phyloP scores from a whole-genome alignment of 2,113 vertebrate genomes.

The Echinops telfairi region DNA sequence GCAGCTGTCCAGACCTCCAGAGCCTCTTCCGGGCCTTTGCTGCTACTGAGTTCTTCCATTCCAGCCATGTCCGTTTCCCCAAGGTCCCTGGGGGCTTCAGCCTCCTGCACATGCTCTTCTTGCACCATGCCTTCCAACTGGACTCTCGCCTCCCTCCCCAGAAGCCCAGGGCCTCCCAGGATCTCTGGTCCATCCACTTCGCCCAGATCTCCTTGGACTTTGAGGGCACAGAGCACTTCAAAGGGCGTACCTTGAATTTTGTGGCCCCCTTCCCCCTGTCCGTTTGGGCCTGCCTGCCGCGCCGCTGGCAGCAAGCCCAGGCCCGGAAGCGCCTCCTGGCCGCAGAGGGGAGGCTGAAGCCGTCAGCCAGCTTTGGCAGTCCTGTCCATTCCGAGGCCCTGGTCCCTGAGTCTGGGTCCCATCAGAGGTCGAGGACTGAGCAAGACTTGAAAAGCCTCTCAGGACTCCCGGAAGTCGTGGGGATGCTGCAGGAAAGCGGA shows the following conservation, averaged over 20 bases:
- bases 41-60: slow-evolving; percentile 90
- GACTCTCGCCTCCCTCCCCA: slow-evolving; percentile 74
- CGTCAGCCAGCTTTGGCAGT: slow-evolving; percentile 87
- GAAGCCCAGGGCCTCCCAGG: slow-evolving; percentile 88
- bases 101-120: slow-evolving; percentile 92
- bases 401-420: slow-evolving; percentile 70
- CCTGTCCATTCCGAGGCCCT: slow-evolving; percentile 75
- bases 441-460: slow-evolving; percentile 87
- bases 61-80: slow-evolving; percentile 88
- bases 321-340: slow-evolving; percentile 75
- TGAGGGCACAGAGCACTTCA: slow-evolving; percentile 93
- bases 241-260: slow-evolving; percentile 91
- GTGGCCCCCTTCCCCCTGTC: slow-evolving; percentile 94
- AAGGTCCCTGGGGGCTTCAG: slow-evolving; percentile 89
- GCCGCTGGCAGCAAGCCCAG: slow-evolving; percentile 85
- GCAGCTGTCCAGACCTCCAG: slow-evolving; percentile 87
- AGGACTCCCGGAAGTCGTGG: slow-evolving; percentile 70
- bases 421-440: slow-evolving; percentile 88
- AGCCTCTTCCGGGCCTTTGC: slow-evolving; percentile 89
- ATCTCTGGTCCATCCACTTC: slow-evolving; percentile 94
- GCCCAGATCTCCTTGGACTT: slow-evolving; percentile 91
- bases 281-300: slow-evolving; percentile 93
- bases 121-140: slow-evolving; percentile 89
- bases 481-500: slow-evolving; percentile 74
- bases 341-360: slow-evolving; percentile 84